Evolutionary conservation across 2,113 vertebrate genomes (phyloP).

Genomic region (Scomber colias): DNA sequence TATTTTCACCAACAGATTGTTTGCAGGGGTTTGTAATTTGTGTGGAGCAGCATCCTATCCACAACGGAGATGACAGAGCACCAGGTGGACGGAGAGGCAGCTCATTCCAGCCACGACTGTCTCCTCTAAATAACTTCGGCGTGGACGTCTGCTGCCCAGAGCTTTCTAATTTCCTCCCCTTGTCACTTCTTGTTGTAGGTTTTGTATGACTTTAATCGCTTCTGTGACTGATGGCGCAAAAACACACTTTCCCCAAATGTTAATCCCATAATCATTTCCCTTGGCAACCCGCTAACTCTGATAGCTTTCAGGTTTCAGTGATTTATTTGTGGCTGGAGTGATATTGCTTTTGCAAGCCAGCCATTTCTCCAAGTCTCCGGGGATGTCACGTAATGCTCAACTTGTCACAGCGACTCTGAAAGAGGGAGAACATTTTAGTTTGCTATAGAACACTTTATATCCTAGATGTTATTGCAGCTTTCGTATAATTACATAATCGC

Average conservation of each 20-base stretch:
- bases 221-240: slow-evolving; percentile 52
- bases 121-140: slow-evolving; percentile 20
- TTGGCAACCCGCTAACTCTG: slow-evolving; percentile 30
- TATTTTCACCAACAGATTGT: neutral
- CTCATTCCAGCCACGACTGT: slow-evolving; percentile 23
- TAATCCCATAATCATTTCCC: slow-evolving; percentile 65
- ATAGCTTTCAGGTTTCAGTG: slow-evolving; percentile 42
- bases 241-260: slow-evolving; percentile 44
- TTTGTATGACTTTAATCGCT: slow-evolving; percentile 50
- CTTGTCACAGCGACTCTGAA: slow-evolving; percentile 4
- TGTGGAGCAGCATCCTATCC: neutral
- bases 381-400: slow-evolving; percentile 16
- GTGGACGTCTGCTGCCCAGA: slow-evolving; percentile 18
- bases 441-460: neutral
- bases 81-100: slow-evolving; percentile 36
- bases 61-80: neutral
- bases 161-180: slow-evolving; percentile 55
- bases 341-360: slow-evolving; percentile 43
- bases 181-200: slow-evolving; percentile 63
- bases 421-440: neutral
- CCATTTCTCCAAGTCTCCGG: slow-evolving; percentile 8
- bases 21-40: accelerated
- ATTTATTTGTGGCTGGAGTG: slow-evolving; percentile 43
- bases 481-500: slow-evolving; percentile 3
- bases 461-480: neutral